phyloP scores from a whole-genome alignment of 2,888 invertebrate species.

The Aporophyla nigra region DNA sequence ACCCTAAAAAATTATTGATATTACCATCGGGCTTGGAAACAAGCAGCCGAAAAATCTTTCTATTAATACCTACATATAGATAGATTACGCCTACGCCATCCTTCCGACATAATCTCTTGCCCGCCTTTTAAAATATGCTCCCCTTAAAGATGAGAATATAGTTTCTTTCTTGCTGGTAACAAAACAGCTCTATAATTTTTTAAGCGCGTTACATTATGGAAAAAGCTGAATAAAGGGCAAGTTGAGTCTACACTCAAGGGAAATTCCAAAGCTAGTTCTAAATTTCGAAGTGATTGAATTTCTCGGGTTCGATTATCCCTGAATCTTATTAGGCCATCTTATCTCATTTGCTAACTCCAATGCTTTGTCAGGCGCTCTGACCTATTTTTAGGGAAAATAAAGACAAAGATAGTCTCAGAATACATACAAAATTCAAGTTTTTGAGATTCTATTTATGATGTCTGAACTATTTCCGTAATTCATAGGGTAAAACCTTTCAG shows the following conservation, averaged over 20 bases:
- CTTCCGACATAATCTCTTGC: slow-evolving; percentile 29
- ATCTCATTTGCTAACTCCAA: slow-evolving; percentile 56
- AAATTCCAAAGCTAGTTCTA: slow-evolving; percentile 60
- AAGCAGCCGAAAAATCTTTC: slow-evolving; percentile 13
- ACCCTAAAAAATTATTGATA: slow-evolving; percentile 14
- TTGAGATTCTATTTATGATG: background rate
- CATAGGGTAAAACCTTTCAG: background rate
- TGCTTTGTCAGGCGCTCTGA: slow-evolving; percentile 41
- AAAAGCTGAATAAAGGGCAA: slow-evolving; percentile 42
- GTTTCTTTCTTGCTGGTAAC: slow-evolving; percentile 2
- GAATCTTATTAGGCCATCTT: slow-evolving; percentile 61
- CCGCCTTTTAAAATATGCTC: background rate
- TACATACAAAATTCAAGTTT: background rate
- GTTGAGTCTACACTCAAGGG: slow-evolving; percentile 57
- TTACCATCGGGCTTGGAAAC: slow-evolving; percentile 7
- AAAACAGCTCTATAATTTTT: slow-evolving; percentile 24
- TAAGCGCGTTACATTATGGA: slow-evolving; percentile 23
- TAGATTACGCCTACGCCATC: slow-evolving; percentile 15
- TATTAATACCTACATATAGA: slow-evolving; percentile 7
- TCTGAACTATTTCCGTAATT: background rate
- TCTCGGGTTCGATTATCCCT: slow-evolving; percentile 65
- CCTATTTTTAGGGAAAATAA: slow-evolving; percentile 19
- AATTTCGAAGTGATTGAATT: slow-evolving; percentile 68
- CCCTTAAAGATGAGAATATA: slow-evolving; percentile 13
- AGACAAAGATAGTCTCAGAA: background rate